These are phyloP conservation scores for Gallinago jamesoni DNA, from an alignment of 2,113 vertebrate genomes.

Conservation along the genomic window DNA sequence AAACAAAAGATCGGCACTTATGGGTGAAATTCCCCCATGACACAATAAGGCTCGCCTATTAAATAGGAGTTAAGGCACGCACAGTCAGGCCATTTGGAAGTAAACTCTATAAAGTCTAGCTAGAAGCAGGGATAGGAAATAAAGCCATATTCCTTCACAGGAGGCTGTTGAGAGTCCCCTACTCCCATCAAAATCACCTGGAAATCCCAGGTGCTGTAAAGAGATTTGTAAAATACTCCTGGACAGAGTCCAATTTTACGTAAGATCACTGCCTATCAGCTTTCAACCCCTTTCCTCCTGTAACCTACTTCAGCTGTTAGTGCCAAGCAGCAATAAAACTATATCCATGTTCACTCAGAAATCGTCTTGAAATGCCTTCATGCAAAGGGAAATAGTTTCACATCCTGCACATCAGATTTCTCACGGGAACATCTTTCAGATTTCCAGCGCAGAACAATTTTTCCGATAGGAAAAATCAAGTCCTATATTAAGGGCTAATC, in stretches of 20 bases:
- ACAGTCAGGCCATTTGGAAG: background rate
- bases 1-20: conserved; percentile 2
- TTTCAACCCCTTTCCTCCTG: background rate
- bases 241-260: background rate
- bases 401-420: background rate
- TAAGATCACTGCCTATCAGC: background rate
- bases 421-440: background rate
- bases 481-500: background rate
- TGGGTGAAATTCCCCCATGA: conserved; percentile 19
- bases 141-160: background rate
- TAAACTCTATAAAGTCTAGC: background rate
- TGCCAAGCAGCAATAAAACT: background rate
- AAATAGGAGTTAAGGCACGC: background rate
- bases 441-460: background rate
- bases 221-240: background rate
- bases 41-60: background rate
- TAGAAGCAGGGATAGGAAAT: background rate
- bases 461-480: background rate
- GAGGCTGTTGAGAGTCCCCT: background rate
- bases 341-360: background rate
- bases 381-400: background rate
- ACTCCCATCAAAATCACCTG: background rate
- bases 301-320: background rate
- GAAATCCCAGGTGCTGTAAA: background rate
- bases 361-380: background rate